Conservation (phyloP, 2,888 invertebrate species). For the Tridacna gigas region DNA sequence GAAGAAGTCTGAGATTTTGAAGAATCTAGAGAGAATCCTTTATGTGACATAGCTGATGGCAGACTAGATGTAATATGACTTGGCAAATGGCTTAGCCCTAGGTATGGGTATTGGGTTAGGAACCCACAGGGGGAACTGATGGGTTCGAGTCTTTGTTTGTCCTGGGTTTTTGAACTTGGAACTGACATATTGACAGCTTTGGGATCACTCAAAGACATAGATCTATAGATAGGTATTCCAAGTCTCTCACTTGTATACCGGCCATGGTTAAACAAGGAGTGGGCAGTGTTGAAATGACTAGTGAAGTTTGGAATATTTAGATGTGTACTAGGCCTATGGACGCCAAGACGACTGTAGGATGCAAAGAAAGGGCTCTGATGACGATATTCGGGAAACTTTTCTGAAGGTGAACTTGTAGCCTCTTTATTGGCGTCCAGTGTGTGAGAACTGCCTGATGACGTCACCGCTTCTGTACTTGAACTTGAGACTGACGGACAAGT, state of each 20-base stretch:
- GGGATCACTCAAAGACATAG: constrained; percentile 45
- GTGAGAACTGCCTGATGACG: not conserved
- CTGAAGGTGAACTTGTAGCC: constrained; percentile 25
- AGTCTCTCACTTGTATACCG: constrained; percentile 51
- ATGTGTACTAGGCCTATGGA: constrained; percentile 55
- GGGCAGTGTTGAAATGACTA: constrained; percentile 61
- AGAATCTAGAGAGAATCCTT: constrained; percentile 49
- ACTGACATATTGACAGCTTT: constrained; percentile 23
- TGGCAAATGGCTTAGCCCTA: constrained; percentile 45
- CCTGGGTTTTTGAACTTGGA: constrained; percentile 37
- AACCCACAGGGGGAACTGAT: constrained; percentile 37
- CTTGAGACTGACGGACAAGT: not conserved
- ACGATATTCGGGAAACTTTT: constrained; percentile 54
- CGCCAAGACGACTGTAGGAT: constrained; percentile 51
- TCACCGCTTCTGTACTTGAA: not conserved
- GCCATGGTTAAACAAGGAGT: constrained; percentile 52
- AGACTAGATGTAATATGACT: constrained; percentile 55
- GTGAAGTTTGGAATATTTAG: constrained; percentile 60
- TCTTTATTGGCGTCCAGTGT: constrained; percentile 18
- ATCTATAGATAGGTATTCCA: constrained; percentile 50
- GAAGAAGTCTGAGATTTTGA: constrained; percentile 32
- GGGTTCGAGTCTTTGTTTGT: constrained; percentile 46
- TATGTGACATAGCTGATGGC: constrained; percentile 44
- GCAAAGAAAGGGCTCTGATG: constrained; percentile 64
- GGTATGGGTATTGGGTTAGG: constrained; percentile 45